Conservation (phyloP, 2,888 invertebrate species). For the Chrysomela aeneicollis region DNA sequence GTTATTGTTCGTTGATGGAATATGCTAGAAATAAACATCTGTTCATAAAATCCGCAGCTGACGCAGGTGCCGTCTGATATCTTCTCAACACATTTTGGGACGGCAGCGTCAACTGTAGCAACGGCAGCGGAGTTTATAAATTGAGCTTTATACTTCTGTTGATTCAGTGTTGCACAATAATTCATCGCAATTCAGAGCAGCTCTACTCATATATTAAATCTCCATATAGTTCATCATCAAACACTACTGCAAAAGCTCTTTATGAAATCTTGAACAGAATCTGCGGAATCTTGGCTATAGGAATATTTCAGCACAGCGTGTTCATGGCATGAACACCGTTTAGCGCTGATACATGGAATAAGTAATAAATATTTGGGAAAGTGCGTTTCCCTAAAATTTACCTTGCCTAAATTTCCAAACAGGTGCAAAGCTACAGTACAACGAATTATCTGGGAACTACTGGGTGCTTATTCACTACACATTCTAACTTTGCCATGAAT, state of each 20-base stretch:
- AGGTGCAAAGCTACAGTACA: slow-evolving; percentile 23
- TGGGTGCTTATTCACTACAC: slow-evolving; percentile 9
- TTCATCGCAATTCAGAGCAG: too few species aligned
- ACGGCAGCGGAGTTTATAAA: too few species aligned
- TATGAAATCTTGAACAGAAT: background rate
- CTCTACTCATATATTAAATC: too few species aligned
- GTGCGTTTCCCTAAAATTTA: slow-evolving; percentile 18
- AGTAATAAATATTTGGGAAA: slow-evolving; percentile 20
- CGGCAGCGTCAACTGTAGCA: too few species aligned
- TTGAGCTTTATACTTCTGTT: too few species aligned
- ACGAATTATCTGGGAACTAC: slow-evolving; percentile 26
- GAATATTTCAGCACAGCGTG: background rate
- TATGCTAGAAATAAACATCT: too few species aligned
- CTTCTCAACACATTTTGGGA: too few species aligned
- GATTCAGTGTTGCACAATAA: too few species aligned
- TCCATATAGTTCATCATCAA: background rate
- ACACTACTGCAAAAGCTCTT: background rate
- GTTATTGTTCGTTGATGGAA: too few species aligned
- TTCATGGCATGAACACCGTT: background rate
- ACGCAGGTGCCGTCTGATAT: too few species aligned
- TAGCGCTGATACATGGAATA: background rate
- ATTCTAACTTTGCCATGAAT: background rate
- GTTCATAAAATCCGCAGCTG: too few species aligned
- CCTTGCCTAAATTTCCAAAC: slow-evolving; percentile 20
- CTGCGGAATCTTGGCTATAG: background rate